Percentiles rank a stretch among this genome's conserved stretches.
Evolutionary conservation across 2,113 vertebrate genomes (phyloP).

Genomic region (Zosterops japonicus): DNA sequence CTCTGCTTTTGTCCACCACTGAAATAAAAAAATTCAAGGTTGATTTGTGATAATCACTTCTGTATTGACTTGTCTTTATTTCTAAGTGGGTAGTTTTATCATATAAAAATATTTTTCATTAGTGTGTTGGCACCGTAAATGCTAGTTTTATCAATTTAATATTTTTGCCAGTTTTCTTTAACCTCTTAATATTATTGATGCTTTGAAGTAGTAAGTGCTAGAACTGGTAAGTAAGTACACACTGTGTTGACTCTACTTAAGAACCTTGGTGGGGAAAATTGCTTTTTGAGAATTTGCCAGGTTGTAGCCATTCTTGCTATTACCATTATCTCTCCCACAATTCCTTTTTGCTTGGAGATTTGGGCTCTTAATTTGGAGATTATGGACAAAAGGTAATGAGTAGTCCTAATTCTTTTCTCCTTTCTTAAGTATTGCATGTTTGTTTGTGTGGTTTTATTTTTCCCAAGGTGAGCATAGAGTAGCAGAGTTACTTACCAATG

Average conservation of each 20-base stretch:
- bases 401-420: background rate
- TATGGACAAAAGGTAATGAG: background rate
- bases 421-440: background rate
- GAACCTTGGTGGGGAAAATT: background rate
- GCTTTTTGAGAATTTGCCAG: background rate
- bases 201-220: background rate
- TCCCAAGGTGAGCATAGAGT: background rate
- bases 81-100: background rate
- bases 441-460: background rate
- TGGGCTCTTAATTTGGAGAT: background rate
- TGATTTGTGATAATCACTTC: background rate
- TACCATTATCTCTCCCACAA: background rate
- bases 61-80: background rate
- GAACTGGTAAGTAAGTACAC: background rate
- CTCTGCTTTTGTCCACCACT: background rate
- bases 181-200: background rate
- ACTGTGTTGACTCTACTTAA: background rate
- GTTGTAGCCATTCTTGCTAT: background rate
- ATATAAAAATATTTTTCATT: background rate
- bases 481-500: background rate
- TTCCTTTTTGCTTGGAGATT: background rate
- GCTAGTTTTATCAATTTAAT: background rate
- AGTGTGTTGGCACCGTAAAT: background rate
- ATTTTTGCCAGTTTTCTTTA: background rate
- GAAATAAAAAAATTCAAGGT: background rate